Conservation (phyloP, 2,113 vertebrate genomes). For the Scopus umbretta region DNA sequence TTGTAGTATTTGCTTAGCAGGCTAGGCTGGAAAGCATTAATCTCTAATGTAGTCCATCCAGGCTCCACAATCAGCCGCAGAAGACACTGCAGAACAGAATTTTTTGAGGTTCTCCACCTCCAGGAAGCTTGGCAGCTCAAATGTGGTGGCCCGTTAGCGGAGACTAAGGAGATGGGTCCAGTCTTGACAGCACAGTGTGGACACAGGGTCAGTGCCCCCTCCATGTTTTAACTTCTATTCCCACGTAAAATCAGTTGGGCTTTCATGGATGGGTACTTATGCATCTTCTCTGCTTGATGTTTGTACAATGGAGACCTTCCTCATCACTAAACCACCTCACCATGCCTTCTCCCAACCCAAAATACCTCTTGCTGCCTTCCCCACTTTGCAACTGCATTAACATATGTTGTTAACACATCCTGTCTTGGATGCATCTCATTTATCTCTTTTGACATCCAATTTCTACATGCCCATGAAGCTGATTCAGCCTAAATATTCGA, state of each 20-base stretch:
- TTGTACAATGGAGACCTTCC: neutral
- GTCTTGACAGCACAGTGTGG: fast-evolving
- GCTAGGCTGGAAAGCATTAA: neutral
- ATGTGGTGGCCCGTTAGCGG: neutral
- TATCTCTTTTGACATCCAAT: neutral
- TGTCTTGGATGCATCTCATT: neutral
- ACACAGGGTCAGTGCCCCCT: neutral
- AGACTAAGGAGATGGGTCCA: neutral
- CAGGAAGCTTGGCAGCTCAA: neutral
- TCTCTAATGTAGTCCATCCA: neutral
- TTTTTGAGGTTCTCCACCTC: neutral
- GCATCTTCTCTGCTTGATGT: too few species aligned
- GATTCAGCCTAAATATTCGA: neutral
- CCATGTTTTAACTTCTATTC: neutral
- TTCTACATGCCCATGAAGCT: neutral
- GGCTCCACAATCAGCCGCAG: fast-evolving
- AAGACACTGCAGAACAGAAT: neutral
- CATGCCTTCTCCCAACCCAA: neutral
- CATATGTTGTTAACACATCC: neutral
- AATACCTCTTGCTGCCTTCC: neutral
- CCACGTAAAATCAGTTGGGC: neutral
- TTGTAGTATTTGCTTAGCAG: neutral
- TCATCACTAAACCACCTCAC: neutral
- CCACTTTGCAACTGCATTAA: neutral
- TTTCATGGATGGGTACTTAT: neutral